These are phyloP conservation scores for Bombus fervidus DNA, from an alignment of 1,140 invertebrate genomes.

Conservation along the genomic window DNA sequence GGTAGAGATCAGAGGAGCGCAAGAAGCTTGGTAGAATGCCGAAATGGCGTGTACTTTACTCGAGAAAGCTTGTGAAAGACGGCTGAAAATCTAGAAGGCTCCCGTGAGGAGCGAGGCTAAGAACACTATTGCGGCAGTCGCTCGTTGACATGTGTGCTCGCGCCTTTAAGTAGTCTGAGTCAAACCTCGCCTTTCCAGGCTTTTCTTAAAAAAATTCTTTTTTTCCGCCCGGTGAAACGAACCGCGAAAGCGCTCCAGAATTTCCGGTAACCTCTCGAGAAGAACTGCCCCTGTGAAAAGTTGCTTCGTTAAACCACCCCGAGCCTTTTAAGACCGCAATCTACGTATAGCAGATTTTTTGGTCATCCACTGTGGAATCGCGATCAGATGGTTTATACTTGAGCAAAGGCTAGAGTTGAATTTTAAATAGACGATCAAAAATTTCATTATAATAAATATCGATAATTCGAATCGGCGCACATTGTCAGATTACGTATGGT, in stretches of 20 bases:
- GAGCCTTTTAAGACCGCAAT: neutral
- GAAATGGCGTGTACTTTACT: slow-evolving; percentile 47
- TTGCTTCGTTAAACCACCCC: slow-evolving; percentile 56
- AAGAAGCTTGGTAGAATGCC: slow-evolving; percentile 33
- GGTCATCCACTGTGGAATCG: neutral
- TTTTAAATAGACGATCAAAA: too few relatives aligned
- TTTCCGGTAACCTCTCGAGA: slow-evolving; percentile 21
- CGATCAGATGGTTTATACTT: neutral
- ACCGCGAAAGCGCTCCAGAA: slow-evolving; percentile 23
- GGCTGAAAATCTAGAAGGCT: slow-evolving; percentile 45
- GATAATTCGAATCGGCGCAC: too few relatives aligned
- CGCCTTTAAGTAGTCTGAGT: slow-evolving; percentile 48
- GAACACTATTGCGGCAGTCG: slow-evolving; percentile 43
- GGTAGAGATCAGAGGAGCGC: slow-evolving; percentile 37
- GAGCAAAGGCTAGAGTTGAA: too few relatives aligned
- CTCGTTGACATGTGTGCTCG: slow-evolving; percentile 47
- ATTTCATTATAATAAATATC: too few relatives aligned
- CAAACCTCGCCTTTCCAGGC: neutral
- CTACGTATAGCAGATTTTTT: slow-evolving; percentile 9
- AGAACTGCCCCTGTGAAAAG: slow-evolving; percentile 18
- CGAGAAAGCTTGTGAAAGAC: slow-evolving; percentile 43
- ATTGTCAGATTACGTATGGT: too few relatives aligned
- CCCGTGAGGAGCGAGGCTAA: slow-evolving; percentile 18
- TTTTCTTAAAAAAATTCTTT: slow-evolving; percentile 49
- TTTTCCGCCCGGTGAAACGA: slow-evolving; percentile 5